Percentiles rank a stretch among this genome's conserved stretches.
phyloP scores from a whole-genome alignment of 2,113 vertebrate genomes.

The Campylomormyrus tamandua region DNA sequence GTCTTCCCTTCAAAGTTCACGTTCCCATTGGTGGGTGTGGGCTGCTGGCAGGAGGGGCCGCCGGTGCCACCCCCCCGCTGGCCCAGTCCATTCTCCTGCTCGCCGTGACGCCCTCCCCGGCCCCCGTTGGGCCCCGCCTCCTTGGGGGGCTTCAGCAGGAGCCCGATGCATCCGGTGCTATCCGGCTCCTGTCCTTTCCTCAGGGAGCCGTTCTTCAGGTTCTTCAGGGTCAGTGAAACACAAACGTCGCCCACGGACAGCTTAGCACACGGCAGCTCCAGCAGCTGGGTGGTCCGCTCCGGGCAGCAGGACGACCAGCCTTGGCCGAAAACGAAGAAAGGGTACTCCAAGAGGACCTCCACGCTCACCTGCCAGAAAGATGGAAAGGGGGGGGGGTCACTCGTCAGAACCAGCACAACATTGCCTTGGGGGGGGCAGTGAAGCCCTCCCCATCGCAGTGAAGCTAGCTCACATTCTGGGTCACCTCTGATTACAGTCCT shows the following conservation, averaged over 20 bases:
- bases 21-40: conserved; percentile 81
- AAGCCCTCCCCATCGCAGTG: neutral
- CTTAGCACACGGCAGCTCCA: conserved; percentile 93
- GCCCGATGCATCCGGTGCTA: conserved; percentile 51
- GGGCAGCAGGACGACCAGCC: conserved; percentile 99
- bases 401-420: neutral
- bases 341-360: conserved; percentile 93
- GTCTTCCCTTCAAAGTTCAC: conserved; percentile 71
- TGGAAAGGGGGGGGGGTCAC: neutral
- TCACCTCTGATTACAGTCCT: neutral
- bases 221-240: conserved; percentile 96
- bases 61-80: conserved; percentile 49
- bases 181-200: conserved; percentile 83
- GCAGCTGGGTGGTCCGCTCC: conserved; percentile 87
- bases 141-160: conserved; percentile 76
- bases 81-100: conserved; percentile 85
- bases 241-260: conserved; percentile 95
- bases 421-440: neutral
- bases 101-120: conserved; percentile 62
- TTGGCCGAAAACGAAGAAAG: conserved; percentile 98
- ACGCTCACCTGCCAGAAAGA: conserved; percentile 77
- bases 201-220: conserved; percentile 90
- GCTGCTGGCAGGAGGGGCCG: conserved; percentile 40
- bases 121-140: conserved; percentile 41
- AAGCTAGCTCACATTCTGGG: neutral